A percentile compares a stretch with the other conserved stretches of the same genome.
phyloP scores from a whole-genome alignment of 2,888 invertebrate genomes.

The Caenorhabditis angaria region DNA sequence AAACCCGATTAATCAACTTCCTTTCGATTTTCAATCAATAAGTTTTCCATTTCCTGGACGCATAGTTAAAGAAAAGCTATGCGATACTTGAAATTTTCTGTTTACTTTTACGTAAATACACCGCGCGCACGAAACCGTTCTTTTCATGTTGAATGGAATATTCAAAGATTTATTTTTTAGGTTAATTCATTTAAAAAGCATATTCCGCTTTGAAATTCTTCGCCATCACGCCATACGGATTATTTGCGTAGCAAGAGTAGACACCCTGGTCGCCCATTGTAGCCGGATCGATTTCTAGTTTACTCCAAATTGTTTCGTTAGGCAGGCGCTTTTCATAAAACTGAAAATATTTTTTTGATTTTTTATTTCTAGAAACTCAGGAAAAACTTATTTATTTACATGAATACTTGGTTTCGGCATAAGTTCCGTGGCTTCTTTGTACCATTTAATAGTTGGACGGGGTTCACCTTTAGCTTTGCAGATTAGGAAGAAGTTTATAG shows the following conservation, averaged over 20 bases:
- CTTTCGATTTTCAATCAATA: background rate
- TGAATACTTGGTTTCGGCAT: slow-evolving; percentile 75
- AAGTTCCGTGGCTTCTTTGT: slow-evolving; percentile 91
- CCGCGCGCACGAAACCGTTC: too few species aligned
- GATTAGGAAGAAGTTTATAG: slow-evolving; percentile 90
- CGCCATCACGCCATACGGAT: slow-evolving; percentile 70
- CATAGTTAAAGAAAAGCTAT: too few species aligned
- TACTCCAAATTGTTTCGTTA: slow-evolving; percentile 68
- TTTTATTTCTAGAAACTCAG: background rate
- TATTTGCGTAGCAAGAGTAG: slow-evolving; percentile 70
- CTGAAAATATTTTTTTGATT: slow-evolving; percentile 47
- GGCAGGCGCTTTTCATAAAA: slow-evolving; percentile 70
- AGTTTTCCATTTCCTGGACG: too few species aligned
- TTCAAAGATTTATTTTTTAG: slow-evolving; percentile 6
- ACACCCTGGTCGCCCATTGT: slow-evolving; percentile 72
- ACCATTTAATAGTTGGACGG: slow-evolving; percentile 91
- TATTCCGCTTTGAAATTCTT: slow-evolving; percentile 72
- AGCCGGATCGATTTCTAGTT: slow-evolving; percentile 71
- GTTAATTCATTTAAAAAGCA: slow-evolving; percentile 52
- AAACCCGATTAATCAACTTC: background rate
- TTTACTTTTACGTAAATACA: too few species aligned
- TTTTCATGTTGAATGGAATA: too few species aligned
- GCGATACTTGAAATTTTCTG: too few species aligned
- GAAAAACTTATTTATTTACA: slow-evolving; percentile 35
- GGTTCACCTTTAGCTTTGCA: slow-evolving; percentile 90